Evolutionary conservation across 1,140 invertebrate species (phyloP).

Genomic region (Drosophila murphyi): DNA sequence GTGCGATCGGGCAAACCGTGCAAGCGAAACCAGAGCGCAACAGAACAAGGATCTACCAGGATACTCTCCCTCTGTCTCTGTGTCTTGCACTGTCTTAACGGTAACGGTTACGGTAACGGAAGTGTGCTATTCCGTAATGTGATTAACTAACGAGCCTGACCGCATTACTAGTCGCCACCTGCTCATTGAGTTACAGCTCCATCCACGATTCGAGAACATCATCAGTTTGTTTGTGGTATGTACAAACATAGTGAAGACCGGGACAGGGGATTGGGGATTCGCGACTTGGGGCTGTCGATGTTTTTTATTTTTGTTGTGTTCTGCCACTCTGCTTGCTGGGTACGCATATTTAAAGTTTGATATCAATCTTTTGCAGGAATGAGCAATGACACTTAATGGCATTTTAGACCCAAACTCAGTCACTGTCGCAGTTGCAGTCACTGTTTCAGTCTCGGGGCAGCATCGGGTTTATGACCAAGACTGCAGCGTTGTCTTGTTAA

Average conservation of each 20-base stretch:
- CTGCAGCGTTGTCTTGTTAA: conserved; percentile 70
- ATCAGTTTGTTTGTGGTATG: conserved; percentile 40
- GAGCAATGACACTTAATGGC: conserved; percentile 82
- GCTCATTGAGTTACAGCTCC: conserved; percentile 18
- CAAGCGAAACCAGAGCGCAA: neutral
- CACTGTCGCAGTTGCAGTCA: conserved; percentile 22
- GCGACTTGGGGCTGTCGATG: conserved; percentile 5
- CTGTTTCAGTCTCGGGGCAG: no score
- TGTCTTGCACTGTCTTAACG: conserved; percentile 8
- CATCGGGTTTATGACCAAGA: conserved; percentile 34
- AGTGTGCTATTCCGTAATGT: conserved; percentile 42
- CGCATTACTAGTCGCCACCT: conserved; percentile 42
- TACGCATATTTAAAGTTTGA: conserved; percentile 77
- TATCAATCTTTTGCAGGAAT: conserved; percentile 81
- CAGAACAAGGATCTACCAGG: conserved; percentile 35
- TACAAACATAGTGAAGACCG: conserved; percentile 13
- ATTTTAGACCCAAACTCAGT: conserved; percentile 62
- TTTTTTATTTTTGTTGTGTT: conserved; percentile 30
- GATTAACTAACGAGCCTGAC: conserved; percentile 40
- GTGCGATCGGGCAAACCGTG: conserved; percentile 56
- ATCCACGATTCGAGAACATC: conserved; percentile 34
- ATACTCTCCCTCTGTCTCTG: conserved; percentile 1
- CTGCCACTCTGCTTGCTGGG: conserved; percentile 29
- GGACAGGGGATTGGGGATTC: conserved; percentile 10
- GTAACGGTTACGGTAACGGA: conserved; percentile 39